Percentiles rank a stretch among this genome's conserved stretches.
Evolutionary conservation across 2,888 invertebrate species (phyloP).

Genomic region (Plutella xylostella): DNA sequence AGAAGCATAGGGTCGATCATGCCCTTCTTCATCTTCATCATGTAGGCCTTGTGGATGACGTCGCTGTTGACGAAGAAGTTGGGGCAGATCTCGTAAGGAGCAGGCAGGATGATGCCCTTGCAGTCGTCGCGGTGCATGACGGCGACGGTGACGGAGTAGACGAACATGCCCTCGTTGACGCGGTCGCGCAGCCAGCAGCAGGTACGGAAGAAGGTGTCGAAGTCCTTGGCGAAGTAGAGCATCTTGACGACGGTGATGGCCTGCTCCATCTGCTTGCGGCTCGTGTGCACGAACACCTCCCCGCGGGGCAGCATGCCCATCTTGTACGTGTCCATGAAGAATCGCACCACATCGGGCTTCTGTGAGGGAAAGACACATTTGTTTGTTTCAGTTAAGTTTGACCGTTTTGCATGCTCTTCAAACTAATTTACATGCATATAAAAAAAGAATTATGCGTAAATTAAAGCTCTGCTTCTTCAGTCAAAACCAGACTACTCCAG

Average conservation of each 20-base stretch:
- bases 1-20: slow-evolving; percentile 61
- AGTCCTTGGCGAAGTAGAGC: slow-evolving; percentile 76
- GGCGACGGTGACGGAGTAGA: slow-evolving; percentile 76
- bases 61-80: slow-evolving; percentile 80
- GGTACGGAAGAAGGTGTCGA: slow-evolving; percentile 74
- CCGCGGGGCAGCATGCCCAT: slow-evolving; percentile 70
- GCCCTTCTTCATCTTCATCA: slow-evolving; percentile 73
- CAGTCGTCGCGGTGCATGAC: slow-evolving; percentile 76
- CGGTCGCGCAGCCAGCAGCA: slow-evolving; percentile 77
- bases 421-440: no score
- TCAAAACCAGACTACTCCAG: no score
- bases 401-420: no score
- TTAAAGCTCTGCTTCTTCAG: no score
- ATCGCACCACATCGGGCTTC: slow-evolving; percentile 69
- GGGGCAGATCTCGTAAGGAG: slow-evolving; percentile 82
- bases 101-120: slow-evolving; percentile 75
- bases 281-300: slow-evolving; percentile 72
- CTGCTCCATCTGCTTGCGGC: slow-evolving; percentile 72
- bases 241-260: slow-evolving; percentile 73
- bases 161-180: slow-evolving; percentile 80
- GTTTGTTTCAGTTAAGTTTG: no score
- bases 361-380: no score
- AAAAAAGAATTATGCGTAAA: no score
- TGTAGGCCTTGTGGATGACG: slow-evolving; percentile 75
- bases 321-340: slow-evolving; percentile 66